Percentiles rank a stretch among this genome's conserved stretches.
phyloP scores from a whole-genome alignment of 2,113 vertebrate species.

The Chloroceryle aenea region DNA sequence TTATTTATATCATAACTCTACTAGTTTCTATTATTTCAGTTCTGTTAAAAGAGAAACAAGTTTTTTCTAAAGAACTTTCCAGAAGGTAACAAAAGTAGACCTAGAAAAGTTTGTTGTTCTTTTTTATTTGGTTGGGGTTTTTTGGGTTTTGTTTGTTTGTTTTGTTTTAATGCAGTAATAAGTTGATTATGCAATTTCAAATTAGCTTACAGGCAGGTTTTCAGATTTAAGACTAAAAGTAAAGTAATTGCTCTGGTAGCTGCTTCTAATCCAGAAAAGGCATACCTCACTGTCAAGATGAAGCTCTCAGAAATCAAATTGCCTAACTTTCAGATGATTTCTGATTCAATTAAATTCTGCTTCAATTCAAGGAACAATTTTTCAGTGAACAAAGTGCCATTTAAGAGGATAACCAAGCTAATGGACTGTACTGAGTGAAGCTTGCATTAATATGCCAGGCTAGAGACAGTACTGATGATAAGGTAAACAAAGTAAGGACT shows the following conservation, averaged over 20 bases:
- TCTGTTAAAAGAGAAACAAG: not conserved
- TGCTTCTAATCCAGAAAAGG: not conserved
- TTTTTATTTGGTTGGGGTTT: no score
- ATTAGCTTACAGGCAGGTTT: not conserved
- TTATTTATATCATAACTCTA: not conserved
- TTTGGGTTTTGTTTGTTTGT: no score
- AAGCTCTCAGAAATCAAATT: not conserved
- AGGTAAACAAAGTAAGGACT: not conserved
- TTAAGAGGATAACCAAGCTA: not conserved
- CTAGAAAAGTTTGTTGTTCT: not conserved
- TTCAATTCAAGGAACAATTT: not conserved
- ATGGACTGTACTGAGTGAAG: not conserved
- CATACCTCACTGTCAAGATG: not conserved
- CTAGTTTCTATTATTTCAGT: not conserved
- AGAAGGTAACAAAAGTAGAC: not conserved
- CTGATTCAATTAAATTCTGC: not conserved
- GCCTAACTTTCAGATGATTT: not conserved
- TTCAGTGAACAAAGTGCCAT: not conserved
- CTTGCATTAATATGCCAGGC: not conserved
- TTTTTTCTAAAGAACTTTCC: not conserved
- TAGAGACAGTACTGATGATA: not conserved
- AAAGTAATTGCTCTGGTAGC: not conserved
- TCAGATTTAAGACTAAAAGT: not conserved
- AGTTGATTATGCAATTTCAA: conserved; percentile 12
- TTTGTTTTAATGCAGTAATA: not conserved